phyloP scores from a whole-genome alignment of 2,113 vertebrate species.

The Athene cunicularia region DNA sequence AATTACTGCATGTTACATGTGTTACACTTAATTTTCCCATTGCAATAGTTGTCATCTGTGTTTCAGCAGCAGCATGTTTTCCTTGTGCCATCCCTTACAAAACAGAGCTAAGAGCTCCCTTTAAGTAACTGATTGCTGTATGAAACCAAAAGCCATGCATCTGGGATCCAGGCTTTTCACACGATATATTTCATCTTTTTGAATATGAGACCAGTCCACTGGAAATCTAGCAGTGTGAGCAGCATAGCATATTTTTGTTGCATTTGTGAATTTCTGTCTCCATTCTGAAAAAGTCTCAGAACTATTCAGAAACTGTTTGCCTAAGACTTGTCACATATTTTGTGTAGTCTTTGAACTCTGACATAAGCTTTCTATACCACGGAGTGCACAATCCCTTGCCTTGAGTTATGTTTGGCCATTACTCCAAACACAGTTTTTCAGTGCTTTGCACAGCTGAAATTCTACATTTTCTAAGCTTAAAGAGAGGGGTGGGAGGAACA shows the following conservation, averaged over 20 bases:
- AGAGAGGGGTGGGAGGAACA: rapidly evolving
- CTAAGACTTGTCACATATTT: not conserved
- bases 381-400: not conserved
- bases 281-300: not conserved
- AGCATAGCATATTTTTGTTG: not conserved
- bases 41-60: not conserved
- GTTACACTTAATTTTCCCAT: not conserved
- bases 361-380: not conserved
- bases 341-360: not conserved
- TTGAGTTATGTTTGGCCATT: not conserved
- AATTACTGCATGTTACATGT: not conserved
- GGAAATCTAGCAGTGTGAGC: not conserved
- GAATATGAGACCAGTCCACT: not conserved
- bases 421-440: not conserved
- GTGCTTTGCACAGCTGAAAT: not conserved
- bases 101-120: not conserved
- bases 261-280: not conserved
- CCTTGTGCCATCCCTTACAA: not conserved
- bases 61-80: not conserved
- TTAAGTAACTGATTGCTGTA: not conserved
- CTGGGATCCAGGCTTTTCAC: not conserved
- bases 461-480: not conserved
- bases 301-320: not conserved
- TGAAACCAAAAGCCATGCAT: not conserved
- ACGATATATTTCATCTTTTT: not conserved